Evolutionary conservation across 2,888 invertebrate genomes (phyloP).

Genomic region (Trachelus iudaicus): DNA sequence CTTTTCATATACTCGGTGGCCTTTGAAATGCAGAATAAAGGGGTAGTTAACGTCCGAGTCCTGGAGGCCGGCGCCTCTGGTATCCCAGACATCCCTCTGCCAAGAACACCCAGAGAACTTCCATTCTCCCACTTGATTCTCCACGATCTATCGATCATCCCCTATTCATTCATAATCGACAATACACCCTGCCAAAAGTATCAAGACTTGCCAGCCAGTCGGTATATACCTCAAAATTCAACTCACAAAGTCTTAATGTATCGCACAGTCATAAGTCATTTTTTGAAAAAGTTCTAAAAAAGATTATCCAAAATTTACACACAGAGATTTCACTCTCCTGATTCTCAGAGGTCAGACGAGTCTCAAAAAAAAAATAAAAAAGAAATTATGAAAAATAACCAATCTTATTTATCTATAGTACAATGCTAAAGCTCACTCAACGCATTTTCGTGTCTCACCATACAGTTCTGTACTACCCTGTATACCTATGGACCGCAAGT

Average conservation of each 20-base stretch:
- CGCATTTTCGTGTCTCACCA: neutral
- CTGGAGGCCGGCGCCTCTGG: neutral
- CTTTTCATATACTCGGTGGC: constrained; percentile 33
- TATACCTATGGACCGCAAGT: constrained; percentile 2
- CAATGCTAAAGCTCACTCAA: neutral
- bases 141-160: neutral
- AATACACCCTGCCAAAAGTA: neutral
- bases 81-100: neutral
- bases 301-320: neutral
- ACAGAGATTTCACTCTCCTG: neutral
- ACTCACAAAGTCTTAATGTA: neutral
- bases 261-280: neutral
- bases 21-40: constrained; percentile 6
- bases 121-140: neutral
- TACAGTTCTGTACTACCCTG: neutral
- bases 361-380: neutral
- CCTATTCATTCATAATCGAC: neutral
- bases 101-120: neutral
- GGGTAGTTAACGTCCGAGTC: constrained; percentile 1
- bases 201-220: neutral
- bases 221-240: neutral
- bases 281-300: neutral
- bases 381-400: neutral
- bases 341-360: neutral
- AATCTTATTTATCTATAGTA: neutral